Conservation (phyloP, 2,888 invertebrate genomes). For the Poecilobothrus nobilitatus region DNA sequence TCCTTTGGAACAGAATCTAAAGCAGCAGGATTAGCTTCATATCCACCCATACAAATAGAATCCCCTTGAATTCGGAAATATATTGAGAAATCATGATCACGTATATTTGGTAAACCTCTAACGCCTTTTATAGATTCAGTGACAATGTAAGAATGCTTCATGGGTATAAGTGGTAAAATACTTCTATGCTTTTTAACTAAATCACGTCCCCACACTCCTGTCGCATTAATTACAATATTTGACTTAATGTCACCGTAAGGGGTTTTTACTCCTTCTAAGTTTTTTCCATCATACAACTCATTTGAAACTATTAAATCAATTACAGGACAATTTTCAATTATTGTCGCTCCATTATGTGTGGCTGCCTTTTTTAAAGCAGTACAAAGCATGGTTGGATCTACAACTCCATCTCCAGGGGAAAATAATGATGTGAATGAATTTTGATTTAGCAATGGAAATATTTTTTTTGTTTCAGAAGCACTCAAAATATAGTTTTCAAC, state of each 20-base stretch:
- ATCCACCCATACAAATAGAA: conserved; percentile 75
- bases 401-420: conserved; percentile 70
- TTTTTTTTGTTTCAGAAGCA: conserved; percentile 63
- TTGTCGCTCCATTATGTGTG: conserved; percentile 60
- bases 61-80: conserved; percentile 81
- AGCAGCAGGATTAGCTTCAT: conserved; percentile 76
- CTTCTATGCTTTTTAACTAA: conserved; percentile 46
- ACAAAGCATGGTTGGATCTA: conserved; percentile 77
- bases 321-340: conserved; percentile 66
- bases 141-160: conserved; percentile 84
- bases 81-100: conserved; percentile 76
- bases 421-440: conserved; percentile 66
- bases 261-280: conserved; percentile 69
- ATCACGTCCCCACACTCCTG: conserved; percentile 72
- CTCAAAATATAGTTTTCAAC: conserved; percentile 66
- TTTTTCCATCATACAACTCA: conserved; percentile 44
- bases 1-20: conserved; percentile 67
- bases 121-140: conserved; percentile 70
- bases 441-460: conserved; percentile 70
- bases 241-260: conserved; percentile 62
- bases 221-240: conserved; percentile 62
- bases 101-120: conserved; percentile 66
- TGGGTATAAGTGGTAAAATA: conserved; percentile 66
- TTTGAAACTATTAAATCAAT: conserved; percentile 60
- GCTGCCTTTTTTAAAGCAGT: conserved; percentile 66